These are phyloP conservation scores for Acanthurus lineatus DNA, from an alignment of 2,797 vertebrate species.

Conservation along the genomic window DNA sequence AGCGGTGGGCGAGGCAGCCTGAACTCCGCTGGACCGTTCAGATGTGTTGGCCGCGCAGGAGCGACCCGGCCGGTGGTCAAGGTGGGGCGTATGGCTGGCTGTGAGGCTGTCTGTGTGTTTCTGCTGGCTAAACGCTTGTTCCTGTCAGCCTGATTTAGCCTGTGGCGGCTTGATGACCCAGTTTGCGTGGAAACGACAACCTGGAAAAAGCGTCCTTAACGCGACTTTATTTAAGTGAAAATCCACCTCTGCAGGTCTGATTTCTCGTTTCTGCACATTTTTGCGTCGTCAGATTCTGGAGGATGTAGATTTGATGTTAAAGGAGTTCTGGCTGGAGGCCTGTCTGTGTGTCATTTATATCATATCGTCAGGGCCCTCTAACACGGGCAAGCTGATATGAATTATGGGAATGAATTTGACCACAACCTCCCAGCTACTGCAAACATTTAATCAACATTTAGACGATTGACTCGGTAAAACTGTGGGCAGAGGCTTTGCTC, in stretches of 20 bases:
- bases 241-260: conserved; percentile 1
- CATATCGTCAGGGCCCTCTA: conserved; percentile 53
- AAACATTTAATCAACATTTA: conserved; percentile 28
- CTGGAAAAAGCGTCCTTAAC: conserved; percentile 37
- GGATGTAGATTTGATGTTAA: conserved; percentile 39
- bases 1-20: conserved; percentile 69
- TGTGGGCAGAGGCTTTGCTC: neutral
- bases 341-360: conserved; percentile 54
- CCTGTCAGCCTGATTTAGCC: conserved; percentile 56
- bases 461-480: conserved; percentile 19
- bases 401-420: conserved; percentile 44
- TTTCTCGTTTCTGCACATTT: conserved; percentile 7
- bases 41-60: conserved; percentile 54
- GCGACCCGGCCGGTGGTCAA: conserved; percentile 71
- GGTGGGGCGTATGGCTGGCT: conserved; percentile 69
- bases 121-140: conserved; percentile 44
- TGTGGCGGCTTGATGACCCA: conserved; percentile 74
- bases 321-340: conserved; percentile 71
- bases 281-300: conserved; percentile 34
- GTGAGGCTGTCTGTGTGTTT: conserved; percentile 36
- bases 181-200: conserved; percentile 62
- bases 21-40: conserved; percentile 55
- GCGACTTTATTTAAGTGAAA: conserved; percentile 39
- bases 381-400: conserved; percentile 45
- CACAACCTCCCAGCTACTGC: conserved; percentile 20